These are phyloP conservation scores for Melanophora roralis DNA, from an alignment of 2,888 invertebrate species.

Conservation along the genomic window DNA sequence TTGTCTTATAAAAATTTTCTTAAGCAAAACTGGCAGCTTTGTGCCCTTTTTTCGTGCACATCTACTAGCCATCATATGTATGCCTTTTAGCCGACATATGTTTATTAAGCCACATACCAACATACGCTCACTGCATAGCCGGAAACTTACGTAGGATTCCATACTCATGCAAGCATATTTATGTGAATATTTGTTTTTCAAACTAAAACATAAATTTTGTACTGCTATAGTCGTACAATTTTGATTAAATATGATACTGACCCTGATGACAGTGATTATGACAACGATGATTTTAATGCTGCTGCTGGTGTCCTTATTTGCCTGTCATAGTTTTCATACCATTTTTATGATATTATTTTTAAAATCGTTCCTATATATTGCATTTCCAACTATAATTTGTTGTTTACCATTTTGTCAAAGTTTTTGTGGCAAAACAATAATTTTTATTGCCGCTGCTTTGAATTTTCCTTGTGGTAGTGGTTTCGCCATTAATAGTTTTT, in stretches of 20 bases:
- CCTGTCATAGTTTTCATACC: background rate
- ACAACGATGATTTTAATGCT: background rate
- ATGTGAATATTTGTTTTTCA: background rate
- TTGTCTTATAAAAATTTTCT: too few relatives aligned
- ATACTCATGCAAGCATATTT: background rate
- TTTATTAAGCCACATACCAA: conserved; percentile 8
- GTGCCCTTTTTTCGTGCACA: background rate
- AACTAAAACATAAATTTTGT: background rate
- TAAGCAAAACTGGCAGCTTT: too few relatives aligned
- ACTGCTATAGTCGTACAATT: background rate
- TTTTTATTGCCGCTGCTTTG: background rate
- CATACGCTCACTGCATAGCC: background rate
- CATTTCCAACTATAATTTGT: background rate
- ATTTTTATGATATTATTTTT: conserved; percentile 3
- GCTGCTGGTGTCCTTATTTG: background rate
- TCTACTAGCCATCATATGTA: background rate
- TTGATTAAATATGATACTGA: conserved; percentile 24
- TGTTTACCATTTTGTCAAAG: background rate
- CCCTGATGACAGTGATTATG: conserved; percentile 11
- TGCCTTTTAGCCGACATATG: background rate
- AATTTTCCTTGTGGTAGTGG: background rate
- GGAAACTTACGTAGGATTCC: background rate
- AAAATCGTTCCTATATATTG: conserved; percentile 15
- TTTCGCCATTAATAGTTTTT: background rate
- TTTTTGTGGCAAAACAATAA: background rate